Percentiles rank a stretch among this genome's conserved stretches.
Conservation (phyloP, 2,113 vertebrate species). For the Brachyhypopomus gauderio region DNA sequence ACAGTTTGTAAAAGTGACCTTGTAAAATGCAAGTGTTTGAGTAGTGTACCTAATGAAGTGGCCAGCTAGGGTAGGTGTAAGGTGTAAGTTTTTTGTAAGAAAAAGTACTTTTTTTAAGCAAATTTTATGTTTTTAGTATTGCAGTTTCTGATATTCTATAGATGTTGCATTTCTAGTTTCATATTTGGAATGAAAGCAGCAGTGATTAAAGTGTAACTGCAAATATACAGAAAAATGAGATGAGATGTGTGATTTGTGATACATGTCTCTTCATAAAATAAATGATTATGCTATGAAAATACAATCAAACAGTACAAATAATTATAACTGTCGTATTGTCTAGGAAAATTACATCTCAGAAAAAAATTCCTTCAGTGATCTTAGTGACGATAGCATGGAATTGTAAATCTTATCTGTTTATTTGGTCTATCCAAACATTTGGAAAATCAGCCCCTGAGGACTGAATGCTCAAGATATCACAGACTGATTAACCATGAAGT, state of each 20-base stretch:
- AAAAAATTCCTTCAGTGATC: neutral
- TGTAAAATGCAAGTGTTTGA: too few species aligned
- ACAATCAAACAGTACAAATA: neutral
- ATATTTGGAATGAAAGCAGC: conserved; percentile 62
- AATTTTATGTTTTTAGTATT: neutral
- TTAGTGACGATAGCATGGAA: neutral
- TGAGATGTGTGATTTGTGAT: neutral
- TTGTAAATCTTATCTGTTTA: neutral
- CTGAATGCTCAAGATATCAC: neutral
- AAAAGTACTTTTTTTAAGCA: neutral
- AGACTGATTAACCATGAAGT: neutral
- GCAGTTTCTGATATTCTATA: conserved; percentile 27
- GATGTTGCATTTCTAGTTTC: conserved; percentile 50
- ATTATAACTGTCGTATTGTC: neutral
- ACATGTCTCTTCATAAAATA: neutral
- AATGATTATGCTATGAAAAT: neutral
- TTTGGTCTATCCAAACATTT: neutral
- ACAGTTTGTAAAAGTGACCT: too few species aligned
- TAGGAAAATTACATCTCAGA: neutral
- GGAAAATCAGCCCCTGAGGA: neutral
- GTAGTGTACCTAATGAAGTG: too few species aligned
- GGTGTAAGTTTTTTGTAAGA: too few species aligned
- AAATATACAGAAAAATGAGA: neutral
- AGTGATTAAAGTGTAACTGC: conserved; percentile 30
- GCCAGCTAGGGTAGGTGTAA: too few species aligned